Base-by-base conservation (phyloP, 2,888 invertebrate species). In the Cepaea hortensis region DNA sequence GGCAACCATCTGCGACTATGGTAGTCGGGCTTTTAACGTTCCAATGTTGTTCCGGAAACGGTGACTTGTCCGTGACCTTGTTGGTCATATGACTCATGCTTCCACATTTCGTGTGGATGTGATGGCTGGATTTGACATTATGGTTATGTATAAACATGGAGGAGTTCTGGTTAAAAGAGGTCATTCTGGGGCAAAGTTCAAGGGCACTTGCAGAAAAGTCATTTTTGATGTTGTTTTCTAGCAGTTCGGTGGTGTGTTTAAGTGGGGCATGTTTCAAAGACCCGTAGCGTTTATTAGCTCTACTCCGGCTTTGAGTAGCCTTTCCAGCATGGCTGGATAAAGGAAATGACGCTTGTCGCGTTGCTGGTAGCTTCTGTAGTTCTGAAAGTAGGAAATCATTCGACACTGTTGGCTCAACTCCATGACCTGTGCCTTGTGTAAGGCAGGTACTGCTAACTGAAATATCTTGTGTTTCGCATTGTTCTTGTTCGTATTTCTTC, bases 191-290 rank as follows among this genome's bases (percentile, higher is more conserved):
- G 70, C 50, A 70, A n/a, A 70, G 23, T 50, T 81, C 81, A 81
- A 81, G 81, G 70, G 15, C 81, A 81, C 81, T 70, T 81, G 81
- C 70, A 48, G 81, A n/a, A 70, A 50, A 50, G 15, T 70, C 13
- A 46, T n/a, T 77, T 13, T 75, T 75, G 5, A 55, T 77, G 6
- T 48, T 75, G 48, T 23, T 77, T n/a, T 81, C 70, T 23, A 50
- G 50, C 46, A n/a, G 35, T 20, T 13, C 50, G 46, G 23, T 48
- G 48, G 15, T 35, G 50, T 70, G 50, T 50, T 70, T 81, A 7
- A 81, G 50, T 18, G 70, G 70, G 4, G 13, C 48, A 13, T 46
- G 81, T 48, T n/a, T 35, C n/a, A 11, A 15, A 35, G n/a, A 35
- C 50, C 35, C 62, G 68, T 76, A 46, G 7, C 48, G 55, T 75